Evolutionary conservation across 2,888 invertebrate species (phyloP), one percentile per base, ranked within the genome.

Genomic region (Perithous albicinctus): DNA sequence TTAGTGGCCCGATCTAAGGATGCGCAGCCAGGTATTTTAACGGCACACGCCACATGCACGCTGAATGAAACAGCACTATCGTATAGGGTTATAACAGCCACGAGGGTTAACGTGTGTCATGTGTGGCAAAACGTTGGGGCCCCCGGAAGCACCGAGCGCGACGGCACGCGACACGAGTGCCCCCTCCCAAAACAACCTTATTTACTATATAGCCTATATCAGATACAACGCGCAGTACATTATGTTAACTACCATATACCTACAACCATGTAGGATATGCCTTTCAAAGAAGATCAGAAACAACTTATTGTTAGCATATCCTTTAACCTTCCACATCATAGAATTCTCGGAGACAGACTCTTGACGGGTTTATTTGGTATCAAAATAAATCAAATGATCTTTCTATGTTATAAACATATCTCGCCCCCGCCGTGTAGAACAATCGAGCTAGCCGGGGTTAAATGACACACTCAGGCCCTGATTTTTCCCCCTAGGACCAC

Each of bases 81-180:
- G n/a, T 56, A 70, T 38, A 38, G 78, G 78, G 63, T 59, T 78
- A 78, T 78, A 74, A 78, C 64, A 41, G 48, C 51, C 69, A 26
- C 54, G 54, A 70, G 73, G 67, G 78, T 74, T 74, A 70, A 81
- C 82, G 84, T 88, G 89, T 89, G 91, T 90, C 91, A 90, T 91
- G 90, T 90, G 91, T 88, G 87, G 87, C 89, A 88, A 87, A 89
- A 89, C 87, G 88, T 88, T 87, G 87, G 69, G 51, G 85, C 81
- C 81, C 89, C 87, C 63, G 86, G 80, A 56, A n/a, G 54, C 29
- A 56, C 29, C 12, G 85, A 89, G 88, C 89, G 87, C 80, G 84
- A 90, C 90, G 90, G 87, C 89, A 89, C 90, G 90, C 90, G 90
- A 89, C 88, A 85, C 51, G 77, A 72, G 78, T 70, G 75, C 81